Base-by-base conservation (phyloP, 2,113 vertebrate genomes). In the Cinclus mexicanus region DNA sequence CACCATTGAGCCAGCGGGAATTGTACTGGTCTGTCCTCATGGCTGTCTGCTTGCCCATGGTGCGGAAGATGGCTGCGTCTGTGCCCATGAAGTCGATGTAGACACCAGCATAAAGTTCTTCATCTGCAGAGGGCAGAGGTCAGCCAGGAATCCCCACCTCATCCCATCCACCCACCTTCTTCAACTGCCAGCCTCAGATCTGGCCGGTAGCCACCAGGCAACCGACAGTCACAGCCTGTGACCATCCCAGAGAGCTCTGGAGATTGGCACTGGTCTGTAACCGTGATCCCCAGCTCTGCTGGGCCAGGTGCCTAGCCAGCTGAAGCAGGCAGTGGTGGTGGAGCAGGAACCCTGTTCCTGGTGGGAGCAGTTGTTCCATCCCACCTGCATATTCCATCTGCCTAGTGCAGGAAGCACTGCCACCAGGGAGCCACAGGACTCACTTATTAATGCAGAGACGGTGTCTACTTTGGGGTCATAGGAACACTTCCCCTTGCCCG, bases 71-170 rank as follows among this genome's bases (percentile, higher is more conserved):
- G 94, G 99, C 99, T 3, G 99, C 99, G 2, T 99, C 99, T 0
- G 99, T 99, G 96, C 99, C 99, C 99, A 99, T 99, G 98, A 99
- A 99, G 96, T 99, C 99, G 1, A 99, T 99, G 97, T 99, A 99
- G 83, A 99, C 99, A 0, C 99, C 99, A 12, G 99, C 99, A 3
- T 99, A 99, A 77, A 99, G 99, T 94, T 99, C 99, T 89, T 99
- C 99, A 87, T 99, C 99, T 99, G 98, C 76, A 97, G 84, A 97
- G n/a, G 10, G 15, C 46, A 94, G 82, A 83, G 52, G 74, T 86
- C 52, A 93, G 77, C 7, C 14, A 5, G 44, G 31, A 35, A 12
- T 3, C 6, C 49, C 6, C 56, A 75, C 14, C 16, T 39, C 42
- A 9, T 20, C 56, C 39, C 57, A 29, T 18, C 41, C 44, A 55